Evolutionary conservation across 1,140 invertebrate species (phyloP), one percentile per base, ranked within the genome.

Genomic region (Drosophila miranda): DNA sequence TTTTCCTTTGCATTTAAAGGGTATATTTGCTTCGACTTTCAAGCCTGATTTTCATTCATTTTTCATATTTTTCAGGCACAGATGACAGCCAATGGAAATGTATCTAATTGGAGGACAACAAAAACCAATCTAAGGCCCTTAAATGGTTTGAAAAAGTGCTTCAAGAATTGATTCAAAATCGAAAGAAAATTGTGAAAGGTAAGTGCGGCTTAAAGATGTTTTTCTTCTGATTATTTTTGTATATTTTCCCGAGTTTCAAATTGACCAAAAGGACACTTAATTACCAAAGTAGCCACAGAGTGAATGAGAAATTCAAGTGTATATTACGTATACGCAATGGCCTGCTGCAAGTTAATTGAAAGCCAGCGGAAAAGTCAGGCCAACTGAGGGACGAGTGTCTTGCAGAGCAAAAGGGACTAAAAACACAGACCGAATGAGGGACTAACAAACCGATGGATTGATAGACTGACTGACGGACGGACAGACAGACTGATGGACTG

Each of bases 41-140:
- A 38, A 3, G 11, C 1, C 34, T 13, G 3, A 5, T 4, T 38
- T 38, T 38, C 4, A 68, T 67, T 67, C 38, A 55, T 34, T 49
- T 67, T 63, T 68, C n/a, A 57, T 56, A 80, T 80, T 80, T 69
- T 86, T 86, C 58, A 74, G 66, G 53, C 54, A 51, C 53, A 67
- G 46, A 49, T 30, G 53, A 62, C 60, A 63, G 66, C n/a, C 49
- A 43, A 14, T 28, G 34, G 0, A 64, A 21, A 48, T 48, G 34
- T n/a, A 50, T 21, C n/a, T 57, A 58, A 74, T 74, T 64, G 69
- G 52, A 63, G 11, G 3, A 13, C 13, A 38, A 38, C 13, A 38
- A 38, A 38, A 13, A 0, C 0, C 42, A 21, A 14, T 53, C 62
- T 23, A 21, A 46, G 11, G 38, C 9, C 13, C 0, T 6, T 6